Percentiles rank a stretch among this genome's conserved stretches.
Evolutionary conservation across 2,888 invertebrate species (phyloP).

Genomic region (Danaus chrysippus): DNA sequence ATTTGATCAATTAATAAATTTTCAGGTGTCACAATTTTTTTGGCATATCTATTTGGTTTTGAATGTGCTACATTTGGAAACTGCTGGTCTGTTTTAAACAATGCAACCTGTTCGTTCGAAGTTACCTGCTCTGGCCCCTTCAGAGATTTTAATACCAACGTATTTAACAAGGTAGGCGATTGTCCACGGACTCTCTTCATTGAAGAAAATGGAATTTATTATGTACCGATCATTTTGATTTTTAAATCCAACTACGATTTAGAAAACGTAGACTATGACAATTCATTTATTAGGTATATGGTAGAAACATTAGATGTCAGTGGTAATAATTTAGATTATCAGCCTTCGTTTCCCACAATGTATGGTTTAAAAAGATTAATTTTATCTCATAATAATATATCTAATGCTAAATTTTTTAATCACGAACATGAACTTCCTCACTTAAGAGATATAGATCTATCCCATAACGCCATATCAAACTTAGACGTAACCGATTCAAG

Average conservation of each 20-base stretch:
- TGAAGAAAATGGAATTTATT: background rate
- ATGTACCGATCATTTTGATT: background rate
- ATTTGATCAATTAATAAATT: too few species aligned
- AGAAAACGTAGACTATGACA: background rate
- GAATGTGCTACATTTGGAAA: too few species aligned
- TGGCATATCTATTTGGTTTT: too few species aligned
- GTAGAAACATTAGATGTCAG: constrained; percentile 44
- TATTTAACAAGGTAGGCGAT: too few species aligned
- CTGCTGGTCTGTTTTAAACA: too few species aligned
- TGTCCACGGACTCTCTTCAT: too few species aligned
- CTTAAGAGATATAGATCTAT: constrained; percentile 48
- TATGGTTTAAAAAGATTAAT: constrained; percentile 40
- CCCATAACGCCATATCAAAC: constrained; percentile 47
- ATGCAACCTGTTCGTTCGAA: too few species aligned
- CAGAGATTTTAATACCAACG: too few species aligned
- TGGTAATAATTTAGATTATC: constrained; percentile 33
- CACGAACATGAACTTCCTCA: constrained; percentile 27
- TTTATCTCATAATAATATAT: constrained; percentile 45
- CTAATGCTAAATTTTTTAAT: constrained; percentile 44
- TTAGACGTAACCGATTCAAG: constrained; percentile 31
- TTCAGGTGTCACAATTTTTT: too few species aligned
- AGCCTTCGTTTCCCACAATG: constrained; percentile 41
- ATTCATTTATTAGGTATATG: background rate
- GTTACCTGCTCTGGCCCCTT: too few species aligned
- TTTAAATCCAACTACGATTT: background rate